These are phyloP conservation scores for Meloidogyne floridensis DNA, from an alignment of 1,140 invertebrate species.

Conservation along the genomic window DNA sequence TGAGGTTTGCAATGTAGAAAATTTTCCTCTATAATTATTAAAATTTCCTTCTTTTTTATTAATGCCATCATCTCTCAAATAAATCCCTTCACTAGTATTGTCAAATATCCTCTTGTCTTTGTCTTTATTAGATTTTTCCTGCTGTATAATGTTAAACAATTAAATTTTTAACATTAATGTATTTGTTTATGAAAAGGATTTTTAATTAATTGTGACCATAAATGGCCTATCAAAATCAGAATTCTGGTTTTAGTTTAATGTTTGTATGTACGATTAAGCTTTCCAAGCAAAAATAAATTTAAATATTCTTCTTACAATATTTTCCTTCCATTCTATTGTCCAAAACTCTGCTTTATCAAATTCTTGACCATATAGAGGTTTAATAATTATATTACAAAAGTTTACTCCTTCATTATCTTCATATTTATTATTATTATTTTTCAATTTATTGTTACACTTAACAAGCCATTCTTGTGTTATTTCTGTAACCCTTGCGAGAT, in stretches of 20 bases:
- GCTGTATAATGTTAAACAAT: too few relatives aligned
- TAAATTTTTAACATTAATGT: too few relatives aligned
- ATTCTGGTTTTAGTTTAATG: too few relatives aligned
- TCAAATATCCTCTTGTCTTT: background rate
- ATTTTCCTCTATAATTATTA: background rate
- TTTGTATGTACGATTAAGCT: too few relatives aligned
- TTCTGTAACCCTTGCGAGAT: conserved; percentile 33
- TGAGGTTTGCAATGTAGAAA: background rate
- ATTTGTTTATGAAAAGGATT: too few relatives aligned
- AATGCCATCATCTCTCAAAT: background rate
- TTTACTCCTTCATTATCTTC: too few relatives aligned
- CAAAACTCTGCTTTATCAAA: background rate
- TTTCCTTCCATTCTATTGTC: background rate
- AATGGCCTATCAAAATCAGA: too few relatives aligned
- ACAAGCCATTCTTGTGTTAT: conserved; percentile 29
- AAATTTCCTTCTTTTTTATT: background rate
- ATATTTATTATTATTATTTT: too few relatives aligned
- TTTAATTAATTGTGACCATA: too few relatives aligned
- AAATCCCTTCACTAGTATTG: background rate
- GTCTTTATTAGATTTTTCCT: too few relatives aligned
- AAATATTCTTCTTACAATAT: too few relatives aligned
- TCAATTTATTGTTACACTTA: background rate
- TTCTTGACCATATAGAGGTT: background rate
- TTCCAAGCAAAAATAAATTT: too few relatives aligned
- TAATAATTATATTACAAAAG: background rate